Base-by-base conservation (phyloP, 1,140 invertebrate genomes). In the Andrena cerasifolii region DNA sequence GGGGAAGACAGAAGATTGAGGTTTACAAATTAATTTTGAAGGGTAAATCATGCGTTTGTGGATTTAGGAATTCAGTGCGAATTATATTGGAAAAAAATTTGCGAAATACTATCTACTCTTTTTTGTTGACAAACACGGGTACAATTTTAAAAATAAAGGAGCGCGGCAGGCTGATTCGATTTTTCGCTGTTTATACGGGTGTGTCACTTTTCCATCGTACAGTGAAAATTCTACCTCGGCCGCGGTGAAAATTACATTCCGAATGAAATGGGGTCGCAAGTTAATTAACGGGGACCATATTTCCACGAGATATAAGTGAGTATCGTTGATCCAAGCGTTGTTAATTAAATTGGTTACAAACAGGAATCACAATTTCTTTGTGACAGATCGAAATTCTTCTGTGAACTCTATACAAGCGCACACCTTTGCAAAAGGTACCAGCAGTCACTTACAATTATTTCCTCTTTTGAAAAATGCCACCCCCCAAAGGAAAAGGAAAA, bases 211-310 rank as follows among this genome's bases (percentile, higher is more conserved):
- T 21, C 14, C n/a, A 5, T 54, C 16, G 33, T 21, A 3, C 16
- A 28, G 8, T 36, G 18, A 58, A 18, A 4, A 16, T 21, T 26
- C 18, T 24, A 5, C 10, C 4, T 2, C 4, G 3, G 26, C 54
- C 49, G 6, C 4, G 0, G 16, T 40, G 66, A n/a, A 54, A 54
- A 68, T 68, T 12, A n/a, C 26, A 68, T 68, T 68, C 24, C 28
- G 12, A 53, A 49, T 7, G 33, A 24, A 54, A 68, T 24, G 33
- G 49, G 49, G 24, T 54, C 26, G 24, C 66, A 51, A 16, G 31
- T 8, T 33, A 24, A 67, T 68, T 54, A 51, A 6, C 21, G 36
- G 66, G 10, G 14, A 40, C 49, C 0, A 54, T 28, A 28, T 36
- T 24, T 66, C 18, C 31, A 14, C 16, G 31, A 68, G 40, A 68